Conservation (phyloP, 2,113 vertebrate species). For the Amia ocellicauda region DNA sequence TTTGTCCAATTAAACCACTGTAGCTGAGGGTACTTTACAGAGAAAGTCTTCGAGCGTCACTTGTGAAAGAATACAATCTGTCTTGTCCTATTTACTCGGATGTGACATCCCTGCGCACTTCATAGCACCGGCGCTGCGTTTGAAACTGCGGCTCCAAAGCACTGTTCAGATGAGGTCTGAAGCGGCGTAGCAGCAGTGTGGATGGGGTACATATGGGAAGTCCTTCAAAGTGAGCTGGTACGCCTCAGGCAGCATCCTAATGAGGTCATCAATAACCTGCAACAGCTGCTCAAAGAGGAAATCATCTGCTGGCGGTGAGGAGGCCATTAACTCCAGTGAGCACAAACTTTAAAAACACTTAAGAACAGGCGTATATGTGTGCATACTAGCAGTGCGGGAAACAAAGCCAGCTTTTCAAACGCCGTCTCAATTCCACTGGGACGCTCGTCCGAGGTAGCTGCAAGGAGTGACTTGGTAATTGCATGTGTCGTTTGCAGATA, state of each 20-base stretch:
- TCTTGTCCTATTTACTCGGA: background rate
- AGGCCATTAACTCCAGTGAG: background rate
- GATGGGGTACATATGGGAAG: slow-evolving; percentile 47
- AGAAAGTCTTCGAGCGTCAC: background rate
- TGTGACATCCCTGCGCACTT: background rate
- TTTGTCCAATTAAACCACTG: no score
- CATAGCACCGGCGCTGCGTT: background rate
- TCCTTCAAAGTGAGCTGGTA: slow-evolving; percentile 58
- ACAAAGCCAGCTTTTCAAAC: no score
- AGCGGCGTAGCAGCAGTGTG: slow-evolving; percentile 38
- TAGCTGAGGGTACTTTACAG: no score
- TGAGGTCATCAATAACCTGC: slow-evolving; percentile 87
- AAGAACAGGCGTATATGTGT: background rate
- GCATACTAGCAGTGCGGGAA: no score
- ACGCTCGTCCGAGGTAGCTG: no score
- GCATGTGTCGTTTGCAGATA: no score
- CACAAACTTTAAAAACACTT: background rate
- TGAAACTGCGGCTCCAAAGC: background rate
- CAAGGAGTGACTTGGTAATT: no score
- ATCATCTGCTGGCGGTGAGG: slow-evolving; percentile 67
- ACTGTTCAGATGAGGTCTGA: background rate
- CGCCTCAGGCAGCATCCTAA: slow-evolving; percentile 80
- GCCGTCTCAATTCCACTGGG: no score
- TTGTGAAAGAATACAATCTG: background rate
- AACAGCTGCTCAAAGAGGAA: slow-evolving; percentile 84